Evolutionary conservation across 2,888 invertebrate species (phyloP).

Genomic region (Liodrosophila aerea): DNA sequence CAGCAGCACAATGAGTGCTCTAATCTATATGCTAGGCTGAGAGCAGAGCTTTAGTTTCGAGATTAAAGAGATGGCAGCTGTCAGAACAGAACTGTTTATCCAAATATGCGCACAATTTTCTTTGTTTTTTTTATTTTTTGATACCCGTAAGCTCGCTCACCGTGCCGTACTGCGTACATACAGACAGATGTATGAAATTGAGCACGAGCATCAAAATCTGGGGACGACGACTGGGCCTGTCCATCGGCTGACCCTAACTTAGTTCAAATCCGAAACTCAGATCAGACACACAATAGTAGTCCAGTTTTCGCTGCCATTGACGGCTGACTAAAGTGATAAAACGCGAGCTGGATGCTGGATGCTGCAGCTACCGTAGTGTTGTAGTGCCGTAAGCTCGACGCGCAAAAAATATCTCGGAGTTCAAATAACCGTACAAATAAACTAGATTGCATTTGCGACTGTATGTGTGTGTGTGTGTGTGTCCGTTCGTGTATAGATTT

Average conservation of each 20-base stretch:
- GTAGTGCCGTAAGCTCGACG: conserved; percentile 30
- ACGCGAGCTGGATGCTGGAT: conserved; percentile 25
- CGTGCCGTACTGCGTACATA: conserved; percentile 2
- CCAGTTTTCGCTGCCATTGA: conserved; percentile 50
- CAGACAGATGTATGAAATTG: conserved; percentile 16
- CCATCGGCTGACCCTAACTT: conserved; percentile 50
- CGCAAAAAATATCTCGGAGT: conserved; percentile 58
- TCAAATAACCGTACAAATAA: conserved; percentile 67
- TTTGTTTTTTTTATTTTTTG: conserved; percentile 21
- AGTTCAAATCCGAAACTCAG: conserved; percentile 53
- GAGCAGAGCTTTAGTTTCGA: conserved; percentile 4
- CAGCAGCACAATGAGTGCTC: conserved; percentile 18
- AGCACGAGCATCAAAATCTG: conserved; percentile 36
- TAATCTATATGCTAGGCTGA: conserved; percentile 27
- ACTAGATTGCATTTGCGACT: conserved; percentile 64
- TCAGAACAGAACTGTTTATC: conserved; percentile 19
- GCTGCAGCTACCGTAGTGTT: too few species aligned
- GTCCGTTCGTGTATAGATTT: conserved; percentile 3
- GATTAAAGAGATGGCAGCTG: conserved; percentile 16
- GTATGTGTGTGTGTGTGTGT: conserved; percentile 21
- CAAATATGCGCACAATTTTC: conserved; percentile 22
- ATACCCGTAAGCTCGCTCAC: conserved; percentile 41
- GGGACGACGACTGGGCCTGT: conserved; percentile 36
- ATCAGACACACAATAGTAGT: conserved; percentile 54
- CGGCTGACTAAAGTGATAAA: conserved; percentile 38